Base-by-base conservation (phyloP, 2,888 invertebrate species). In the Parnassius glacialis region DNA sequence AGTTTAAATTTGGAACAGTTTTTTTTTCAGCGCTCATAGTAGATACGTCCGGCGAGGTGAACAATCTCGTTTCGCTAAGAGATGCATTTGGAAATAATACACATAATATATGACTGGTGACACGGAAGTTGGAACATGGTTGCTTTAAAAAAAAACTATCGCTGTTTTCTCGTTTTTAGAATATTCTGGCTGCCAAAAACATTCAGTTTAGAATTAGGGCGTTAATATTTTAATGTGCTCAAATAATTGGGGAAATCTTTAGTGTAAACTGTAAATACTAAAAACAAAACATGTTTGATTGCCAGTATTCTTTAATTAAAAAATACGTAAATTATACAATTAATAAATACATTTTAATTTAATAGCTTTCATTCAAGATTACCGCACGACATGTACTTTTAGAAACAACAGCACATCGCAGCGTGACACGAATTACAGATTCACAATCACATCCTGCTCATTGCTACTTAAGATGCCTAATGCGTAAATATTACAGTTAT, bases 1-100 rank as follows among this genome's bases (percentile, higher is more conserved):
- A 77, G 85, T 85, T 89, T 90, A 90, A 87, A 84, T 89, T 91
- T 90, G 85, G 90, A 90, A 83, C 86, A 83, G 78, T 72, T 75
- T 83, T 89, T 89, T 83, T 85, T 85, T 82, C 76, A 77, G 72
- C 75, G 71, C 72, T 69, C 75, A 75, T 84, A 81, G 81, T 82
- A 82, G 81, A 80, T 79, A 76, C 77, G 76, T 77, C 75, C 76
- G 78, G 76, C 77, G 87, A 90, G 90, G 89, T 90, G 89, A 90
- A 90, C 84, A 90, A 89, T 90, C 90, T 90, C 87, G 79, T 67
- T 65, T 65, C 64, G 57, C 51, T 57, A 50, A 55, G 53, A 59
- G 47, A 50, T 54, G 53, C 57, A 48, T 57, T 53, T 56, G 42
- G 52, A 45, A 34, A 34, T 34, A 34, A 34, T 34, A 34, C 34